phyloP scores from a whole-genome alignment of 2,797 vertebrate species.

The Natrix natrix region DNA sequence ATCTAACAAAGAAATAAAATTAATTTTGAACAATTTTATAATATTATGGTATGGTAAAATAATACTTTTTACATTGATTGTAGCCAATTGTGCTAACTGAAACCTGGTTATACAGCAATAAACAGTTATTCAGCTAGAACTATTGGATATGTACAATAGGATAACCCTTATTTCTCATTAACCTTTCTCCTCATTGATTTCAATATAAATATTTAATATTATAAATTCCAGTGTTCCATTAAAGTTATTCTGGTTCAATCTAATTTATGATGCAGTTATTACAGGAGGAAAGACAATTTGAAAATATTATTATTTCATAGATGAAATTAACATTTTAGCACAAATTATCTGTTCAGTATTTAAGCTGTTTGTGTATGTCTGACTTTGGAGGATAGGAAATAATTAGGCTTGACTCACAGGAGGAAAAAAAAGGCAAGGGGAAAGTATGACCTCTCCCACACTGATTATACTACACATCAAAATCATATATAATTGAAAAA shows the following conservation, averaged over 20 bases:
- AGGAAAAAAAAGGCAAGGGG: background rate
- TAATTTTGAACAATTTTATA: background rate
- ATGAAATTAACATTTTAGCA: background rate
- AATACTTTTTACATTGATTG: background rate
- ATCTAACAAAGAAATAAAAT: background rate
- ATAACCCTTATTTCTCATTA: background rate
- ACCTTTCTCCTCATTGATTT: background rate
- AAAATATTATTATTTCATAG: background rate
- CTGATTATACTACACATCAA: background rate
- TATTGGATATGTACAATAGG: background rate
- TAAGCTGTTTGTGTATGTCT: background rate
- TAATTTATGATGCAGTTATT: background rate
- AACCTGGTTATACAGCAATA: background rate
- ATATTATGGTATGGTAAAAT: background rate
- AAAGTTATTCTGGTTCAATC: background rate
- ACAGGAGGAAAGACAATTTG: background rate
- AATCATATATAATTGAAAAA: background rate
- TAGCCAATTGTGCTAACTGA: background rate
- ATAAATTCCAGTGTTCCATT: background rate
- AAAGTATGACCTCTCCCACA: background rate
- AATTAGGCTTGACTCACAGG: background rate
- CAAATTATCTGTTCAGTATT: background rate
- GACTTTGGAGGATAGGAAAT: background rate
- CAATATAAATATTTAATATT: background rate
- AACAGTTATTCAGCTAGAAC: background rate